Evolutionary conservation across 2,113 vertebrate genomes (phyloP), one percentile per base, ranked within the genome.

Genomic region (Phoxinus phoxinus): DNA sequence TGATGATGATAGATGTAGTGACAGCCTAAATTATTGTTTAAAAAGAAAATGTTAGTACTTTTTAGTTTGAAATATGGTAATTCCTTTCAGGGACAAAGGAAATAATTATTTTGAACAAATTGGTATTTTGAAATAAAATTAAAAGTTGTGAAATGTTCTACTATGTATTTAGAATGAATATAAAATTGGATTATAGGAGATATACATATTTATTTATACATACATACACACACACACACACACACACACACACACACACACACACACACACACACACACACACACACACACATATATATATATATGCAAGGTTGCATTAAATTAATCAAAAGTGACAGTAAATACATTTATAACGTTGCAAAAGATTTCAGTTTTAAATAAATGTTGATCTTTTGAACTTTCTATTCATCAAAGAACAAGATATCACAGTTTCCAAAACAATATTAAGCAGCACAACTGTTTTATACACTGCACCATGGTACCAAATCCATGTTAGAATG

Each of bases 1-100:
- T 32, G 77, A 80, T 74, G 79, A 63, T 65, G 30, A 19, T 13
- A 58, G 41, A 46, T 37, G 78, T 27, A 44, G 78, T 21, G 46
- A 71, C 13, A 41, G 11, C 11, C 1, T 23, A 30, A 53, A 69
- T 69, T 17, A 19, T 82, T 35, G 37, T 80, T 63, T 25, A 17
- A 67, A 65, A 81, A 65, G 59, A 46, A 63, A 30, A 32, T 32
- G 25, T 67, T 65, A 51, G 35, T n/a, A n/a, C 7, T 44, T 37
- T 61, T 63, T 27, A 41, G 58, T 59, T n/a, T 25, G 30, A 44
- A 81, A 46, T 63, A 46, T 11, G 0, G 13, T 25, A 44, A 63
- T 6, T 59, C 15, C 12, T 17, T 19, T 56, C 4, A 10, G 3
- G 8, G 13, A 7, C 51, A 56, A 73, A 3, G 41, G 11, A 25